Base-by-base conservation (phyloP, 2,888 invertebrate species). In the Pegoplata infirma region DNA sequence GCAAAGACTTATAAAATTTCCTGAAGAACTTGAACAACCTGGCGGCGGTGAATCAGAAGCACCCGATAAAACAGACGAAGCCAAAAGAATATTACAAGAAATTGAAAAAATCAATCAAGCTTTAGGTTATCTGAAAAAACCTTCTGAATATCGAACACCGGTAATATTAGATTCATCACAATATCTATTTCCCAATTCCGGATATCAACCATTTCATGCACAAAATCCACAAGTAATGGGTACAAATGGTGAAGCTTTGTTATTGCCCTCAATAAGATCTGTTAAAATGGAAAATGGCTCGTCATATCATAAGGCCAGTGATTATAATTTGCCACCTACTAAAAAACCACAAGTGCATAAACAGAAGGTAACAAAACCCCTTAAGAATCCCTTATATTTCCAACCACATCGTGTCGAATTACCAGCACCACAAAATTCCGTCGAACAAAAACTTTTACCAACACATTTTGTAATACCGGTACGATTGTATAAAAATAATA, bases 41-140 rank as follows among this genome's bases (percentile, higher is more conserved):
- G 81, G 76, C 8, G 78, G 44, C 28, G 47, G n/a, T n/a, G n/a
- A n/a, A n/a, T n/a, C n/a, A 40, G 36, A 40, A 32, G 12, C 36
- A 10, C 8, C 44, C 3, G 80, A 76, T 25, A 86, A 85, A 80
- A 82, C 76, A 76, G 85, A 86, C 69, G 89, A 90, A 82, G 90
- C 89, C 56, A 84, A 87, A 81, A 84, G 89, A 69, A 90, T 90
- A 72, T 83, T 90, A 58, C 86, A 89, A 58, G 89, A 90, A 83
- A 90, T 90, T 25, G 87, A 88, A 76, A 88, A 88, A 82, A 89
- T 90, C 14, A 90, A 90, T 83, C 83, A 87, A 59, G 87, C 88
- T 16, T 83, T 90, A 53, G 90, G 90, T 40, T 90, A 90, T 76
- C 85, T 88, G 32, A 88, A 86, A 75, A 89, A 88, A 81, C 85